Percentiles rank a stretch among this genome's conserved stretches.
phyloP scores from a whole-genome alignment of 1,140 invertebrate genomes.

The Cyphomyrmex costatus region DNA sequence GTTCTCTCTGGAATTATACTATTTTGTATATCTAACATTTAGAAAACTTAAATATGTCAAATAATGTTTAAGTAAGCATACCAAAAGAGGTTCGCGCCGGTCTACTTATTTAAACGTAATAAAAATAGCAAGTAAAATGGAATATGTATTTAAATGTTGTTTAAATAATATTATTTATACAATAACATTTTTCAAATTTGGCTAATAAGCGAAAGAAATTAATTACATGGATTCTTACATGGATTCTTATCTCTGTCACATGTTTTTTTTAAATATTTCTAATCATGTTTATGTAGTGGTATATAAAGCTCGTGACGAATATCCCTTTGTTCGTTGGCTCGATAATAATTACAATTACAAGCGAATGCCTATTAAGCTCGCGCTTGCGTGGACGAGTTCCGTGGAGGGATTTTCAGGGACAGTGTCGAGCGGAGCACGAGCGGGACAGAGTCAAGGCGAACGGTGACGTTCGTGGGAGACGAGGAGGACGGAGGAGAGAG shows the following conservation, averaged over 20 bases:
- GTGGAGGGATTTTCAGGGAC: conserved; percentile 70
- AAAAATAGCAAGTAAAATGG: background rate
- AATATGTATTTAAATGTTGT: conserved; percentile 4
- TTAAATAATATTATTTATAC: background rate
- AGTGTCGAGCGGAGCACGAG: conserved; percentile 39
- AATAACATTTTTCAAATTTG: background rate
- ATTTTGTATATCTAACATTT: background rate
- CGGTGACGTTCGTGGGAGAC: conserved; percentile 49
- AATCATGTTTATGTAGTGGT: background rate
- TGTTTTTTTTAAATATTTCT: background rate
- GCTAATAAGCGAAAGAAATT: background rate
- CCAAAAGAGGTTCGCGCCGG: background rate
- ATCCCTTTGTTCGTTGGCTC: background rate
- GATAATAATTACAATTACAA: conserved; percentile 43
- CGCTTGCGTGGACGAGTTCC: conserved; percentile 20
- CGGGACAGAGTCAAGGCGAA: conserved; percentile 51
- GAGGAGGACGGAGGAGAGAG: conserved; percentile 47
- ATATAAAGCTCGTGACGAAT: background rate
- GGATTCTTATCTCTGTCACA: no score
- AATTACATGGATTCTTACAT: background rate
- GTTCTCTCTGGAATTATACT: background rate
- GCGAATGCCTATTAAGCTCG: conserved; percentile 46
- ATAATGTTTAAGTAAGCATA: background rate
- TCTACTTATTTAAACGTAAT: background rate
- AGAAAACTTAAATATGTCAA: background rate